Base-by-base conservation (phyloP, 2,113 vertebrate species). In the Erpornis zantholeuca region DNA sequence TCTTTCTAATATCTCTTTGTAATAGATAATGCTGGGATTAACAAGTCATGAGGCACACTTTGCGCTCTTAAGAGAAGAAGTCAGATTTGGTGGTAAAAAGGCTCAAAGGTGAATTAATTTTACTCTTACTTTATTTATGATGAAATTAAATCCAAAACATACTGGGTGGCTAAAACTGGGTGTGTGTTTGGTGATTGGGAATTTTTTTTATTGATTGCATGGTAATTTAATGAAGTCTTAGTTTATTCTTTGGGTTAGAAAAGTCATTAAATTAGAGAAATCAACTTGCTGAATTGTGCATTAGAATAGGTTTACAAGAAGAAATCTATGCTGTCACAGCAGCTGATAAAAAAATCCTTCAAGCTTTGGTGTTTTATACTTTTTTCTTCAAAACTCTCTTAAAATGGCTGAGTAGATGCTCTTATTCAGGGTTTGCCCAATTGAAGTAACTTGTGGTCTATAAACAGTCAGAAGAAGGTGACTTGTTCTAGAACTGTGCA, bases 11-110 rank as follows among this genome's bases (percentile, higher is more conserved):
- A 12, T 80, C 35, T 97, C 94, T 84, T 97, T 97, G 87, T 89
- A 94, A 92, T 96, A 99, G 99, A 99, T 99, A 83, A 99, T 99
- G 98, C 98, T 99, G 97, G 99, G 99, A 94, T 98, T 99, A 98
- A 99, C 99, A 95, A 99, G 99, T 98, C 99, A 99, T 29, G 99
- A 99, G 97, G 98, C 99, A 90, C 98, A 99, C 89, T 99, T 99
- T 96, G 99, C 99, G 61, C 98, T 99, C 93, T 98, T 99, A 97
- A 99, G 99, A 98, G 99, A 99, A 97, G 99, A 99, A 97, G 99
- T 99, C 89, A 99, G 99, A 88, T 99, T 99, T 89, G 99, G 99
- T 97, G 99, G 99, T 80, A 99, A 99, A 97, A 99, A 99, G 96
- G 97, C 98, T 87, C 99, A 99, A 97, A 99, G 99, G 99, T 99